Percentiles rank a stretch among this genome's conserved stretches.
phyloP scores from a whole-genome alignment of 2,888 invertebrate genomes.

The Orthonevra nobilis region DNA sequence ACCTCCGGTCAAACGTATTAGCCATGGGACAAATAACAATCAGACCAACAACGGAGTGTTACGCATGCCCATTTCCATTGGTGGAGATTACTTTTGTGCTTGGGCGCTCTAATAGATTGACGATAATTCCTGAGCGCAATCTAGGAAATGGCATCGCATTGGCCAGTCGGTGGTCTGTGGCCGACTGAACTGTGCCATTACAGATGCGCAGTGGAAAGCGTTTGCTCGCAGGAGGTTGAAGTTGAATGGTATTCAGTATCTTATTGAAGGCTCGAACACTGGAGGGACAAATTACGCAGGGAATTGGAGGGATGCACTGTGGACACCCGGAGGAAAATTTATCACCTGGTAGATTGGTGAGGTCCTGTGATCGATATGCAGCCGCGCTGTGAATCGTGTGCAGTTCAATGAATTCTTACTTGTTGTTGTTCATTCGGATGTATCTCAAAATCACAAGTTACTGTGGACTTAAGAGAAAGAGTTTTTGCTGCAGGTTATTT shows the following conservation, averaged over 20 bases:
- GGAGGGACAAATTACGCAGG: constrained; percentile 5
- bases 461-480: constrained; percentile 11
- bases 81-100: constrained; percentile 52
- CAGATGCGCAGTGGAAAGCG: constrained; percentile 30
- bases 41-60: constrained; percentile 46
- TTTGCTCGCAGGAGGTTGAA: constrained; percentile 57
- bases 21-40: constrained; percentile 69
- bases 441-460: constrained; percentile 45
- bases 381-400: constrained; percentile 6
- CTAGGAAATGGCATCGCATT: constrained; percentile 62
- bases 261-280: not conserved
- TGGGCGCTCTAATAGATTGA: constrained; percentile 59
- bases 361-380: constrained; percentile 49
- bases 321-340: constrained; percentile 49
- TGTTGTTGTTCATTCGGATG: constrained; percentile 13
- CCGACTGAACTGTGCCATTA: constrained; percentile 45
- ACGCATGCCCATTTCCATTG: constrained; percentile 2
- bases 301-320: constrained; percentile 1
- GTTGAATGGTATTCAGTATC: constrained; percentile 41
- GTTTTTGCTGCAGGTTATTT: not conserved
- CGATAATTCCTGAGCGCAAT: constrained; percentile 47
- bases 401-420: constrained; percentile 8
- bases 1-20: constrained; percentile 64
- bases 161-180: constrained; percentile 20
- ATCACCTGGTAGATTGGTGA: constrained; percentile 59